Evolutionary conservation across 1,140 invertebrate species (phyloP), one percentile per base, ranked within the genome.

Genomic region (Tetramorium parvispinum): DNA sequence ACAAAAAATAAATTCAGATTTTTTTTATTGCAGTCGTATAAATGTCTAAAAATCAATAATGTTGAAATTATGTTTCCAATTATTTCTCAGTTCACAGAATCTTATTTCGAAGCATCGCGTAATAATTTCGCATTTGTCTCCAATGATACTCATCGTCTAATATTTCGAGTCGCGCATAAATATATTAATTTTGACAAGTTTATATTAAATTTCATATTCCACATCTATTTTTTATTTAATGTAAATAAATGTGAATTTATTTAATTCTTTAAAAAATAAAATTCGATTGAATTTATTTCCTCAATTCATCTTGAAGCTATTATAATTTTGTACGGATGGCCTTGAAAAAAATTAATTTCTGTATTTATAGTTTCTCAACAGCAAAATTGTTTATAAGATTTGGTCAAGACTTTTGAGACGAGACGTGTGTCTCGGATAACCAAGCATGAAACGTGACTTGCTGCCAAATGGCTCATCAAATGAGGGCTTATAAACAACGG

Each of bases 361-460:
- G 16, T 8, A 24, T 11, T 79, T 57, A 53, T 27, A 46, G n/a
- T 57, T 32, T 21, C 24, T 71, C 13, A 82, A 16, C 0, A 40
- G 8, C 8, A 49, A 24, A 83, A 46, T 73, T 59, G 37, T 81
- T 77, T 66, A 70, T 40, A 70, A 59, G 51, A 37, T 53, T 66
- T 66, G 18, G 11, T 59, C 27, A 27, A 59, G 24, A 46, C 13
- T 37, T 6, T 61, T n/a, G n/a, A 32, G 32, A 59, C 24, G 51
- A 66, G 8, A 53, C 53, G 79, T 83, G 53, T 73, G 79, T 75
- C 24, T 55, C 79, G 18, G 46, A 27, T 73, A 59, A 73, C 7
- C 24, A 59, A 83, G n/a, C 4, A 3, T 24, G 79, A 61, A 37
- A 83, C 79, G 79, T 83, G 79, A 75, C 43, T 83, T 61, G 79